Base-by-base conservation (phyloP, 1,140 invertebrate genomes). In the Oscheius sp. region DNA sequence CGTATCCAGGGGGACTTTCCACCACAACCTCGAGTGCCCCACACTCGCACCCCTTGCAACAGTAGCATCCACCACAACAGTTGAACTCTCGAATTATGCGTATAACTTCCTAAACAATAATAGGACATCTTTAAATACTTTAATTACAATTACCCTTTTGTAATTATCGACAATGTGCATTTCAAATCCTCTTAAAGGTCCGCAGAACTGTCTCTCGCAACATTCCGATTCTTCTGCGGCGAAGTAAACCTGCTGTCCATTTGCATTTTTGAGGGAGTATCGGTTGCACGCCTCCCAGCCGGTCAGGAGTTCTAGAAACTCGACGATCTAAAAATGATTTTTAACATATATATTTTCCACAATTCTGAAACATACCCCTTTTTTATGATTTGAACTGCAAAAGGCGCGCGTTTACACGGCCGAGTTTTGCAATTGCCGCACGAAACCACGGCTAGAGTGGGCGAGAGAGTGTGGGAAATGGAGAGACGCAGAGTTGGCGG, bases 151-250 rank as follows among this genome's bases (percentile, higher is more conserved):
- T n/a, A 74, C 72, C 46, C 65, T 36, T 18, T 68, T 68, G 26
- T 59, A 74, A 23, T 74, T 74, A 36, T 74, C 72, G 4, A 74
- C 66, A 1, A 74, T 36, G 31, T 74, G 72, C 49, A 74, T 74
- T 2, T 32, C 42, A n/a, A 59, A 74, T 61, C 64, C 64, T 7
- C 72, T 35, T 34, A 61, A 20, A 10, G 64, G 38, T 26, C 65
- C 52, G 38, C 72, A 74, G 29, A 64, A 74, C 35, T 61, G 52
- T 20, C 72, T n/a, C 20, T 59, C 52, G 38, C 64, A 74, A 31
- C 49, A 59, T 4, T 46, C 72, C 4, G 64, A 61, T 29, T 74
- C 72, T 52, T 74, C 72, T n/a, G 38, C 68, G 3, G 72, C 72
- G 46, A 46, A 74, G 32, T 74, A 74, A 18, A n/a, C 66, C 72